phyloP scores from a whole-genome alignment of 2,113 vertebrate genomes.

The Acinonyx jubatus region DNA sequence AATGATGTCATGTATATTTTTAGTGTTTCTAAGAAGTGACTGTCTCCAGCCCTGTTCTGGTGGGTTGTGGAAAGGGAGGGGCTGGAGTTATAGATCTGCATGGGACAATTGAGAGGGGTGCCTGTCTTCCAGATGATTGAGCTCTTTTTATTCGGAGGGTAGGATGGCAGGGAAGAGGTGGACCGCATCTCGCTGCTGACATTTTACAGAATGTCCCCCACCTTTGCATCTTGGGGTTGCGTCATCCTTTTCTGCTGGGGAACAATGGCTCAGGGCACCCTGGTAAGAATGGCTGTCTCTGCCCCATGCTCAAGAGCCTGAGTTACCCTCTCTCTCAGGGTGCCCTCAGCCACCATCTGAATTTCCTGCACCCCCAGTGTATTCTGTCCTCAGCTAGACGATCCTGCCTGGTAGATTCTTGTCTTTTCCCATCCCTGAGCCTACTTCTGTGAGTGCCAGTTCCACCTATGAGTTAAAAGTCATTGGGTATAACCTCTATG shows the following conservation, averaged over 20 bases:
- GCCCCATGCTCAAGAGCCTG: not conserved
- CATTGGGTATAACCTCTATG: not conserved
- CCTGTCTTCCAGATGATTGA: not conserved
- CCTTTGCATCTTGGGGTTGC: not conserved
- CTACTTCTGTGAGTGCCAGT: not conserved
- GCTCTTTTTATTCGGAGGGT: not conserved
- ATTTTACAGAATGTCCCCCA: not conserved
- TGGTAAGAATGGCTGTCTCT: not conserved
- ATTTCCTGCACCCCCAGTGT: slow-evolving; percentile 4
- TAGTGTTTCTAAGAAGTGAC: slow-evolving; percentile 78
- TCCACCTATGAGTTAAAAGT: slow-evolving; percentile 3
- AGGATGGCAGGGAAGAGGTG: not conserved
- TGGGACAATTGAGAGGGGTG: not conserved
- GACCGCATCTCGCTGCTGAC: not conserved
- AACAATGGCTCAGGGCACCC: not conserved
- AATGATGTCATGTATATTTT: slow-evolving; percentile 79
- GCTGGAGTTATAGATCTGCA: slow-evolving; percentile 46
- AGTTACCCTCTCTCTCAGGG: not conserved
- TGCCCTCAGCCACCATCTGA: not conserved
- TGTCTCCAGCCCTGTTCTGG: slow-evolving; percentile 46
- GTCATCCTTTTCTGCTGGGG: not conserved
- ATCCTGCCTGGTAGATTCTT: not conserved
- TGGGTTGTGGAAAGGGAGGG: slow-evolving; percentile 31
- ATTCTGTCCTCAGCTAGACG: not conserved
- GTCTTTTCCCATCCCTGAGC: not conserved